Percentiles rank a stretch among this genome's conserved stretches.
phyloP scores from a whole-genome alignment of 2,797 vertebrate genomes.

The Danio aesculapii region DNA sequence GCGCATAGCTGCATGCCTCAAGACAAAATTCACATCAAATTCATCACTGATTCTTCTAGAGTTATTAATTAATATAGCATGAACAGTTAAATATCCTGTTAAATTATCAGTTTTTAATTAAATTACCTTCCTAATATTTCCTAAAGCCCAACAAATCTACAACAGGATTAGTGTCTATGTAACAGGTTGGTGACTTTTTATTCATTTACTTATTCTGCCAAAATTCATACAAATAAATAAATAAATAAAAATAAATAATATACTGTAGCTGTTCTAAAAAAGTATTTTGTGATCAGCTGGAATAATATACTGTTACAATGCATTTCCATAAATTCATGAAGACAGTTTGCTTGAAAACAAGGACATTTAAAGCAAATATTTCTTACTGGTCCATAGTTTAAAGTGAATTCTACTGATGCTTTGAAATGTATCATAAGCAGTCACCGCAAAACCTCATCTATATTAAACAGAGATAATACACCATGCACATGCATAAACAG shows the following conservation, averaged over 20 bases:
- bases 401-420: neutral
- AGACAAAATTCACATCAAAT: conserved; percentile 1
- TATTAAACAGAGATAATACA: neutral
- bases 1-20: neutral
- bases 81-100: too few relatives aligned
- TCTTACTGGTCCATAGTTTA: neutral
- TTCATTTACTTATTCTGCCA: neutral
- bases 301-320: neutral
- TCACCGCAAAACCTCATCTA: neutral
- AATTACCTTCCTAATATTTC: too few relatives aligned
- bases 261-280: neutral
- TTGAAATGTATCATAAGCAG: neutral
- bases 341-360: neutral
- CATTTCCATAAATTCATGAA: neutral
- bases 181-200: too few relatives aligned
- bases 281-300: neutral
- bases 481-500: neutral
- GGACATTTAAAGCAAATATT: neutral
- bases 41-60: neutral
- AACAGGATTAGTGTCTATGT: neutral
- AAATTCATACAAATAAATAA: too few relatives aligned
- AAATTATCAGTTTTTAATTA: too few relatives aligned
- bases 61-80: neutral
- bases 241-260: too few relatives aligned
- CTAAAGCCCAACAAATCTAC: too few relatives aligned